Evolutionary conservation across 2,113 vertebrate genomes (phyloP), one percentile per base, ranked within the genome.

Genomic region (Syngnathoides biaculeatus): DNA sequence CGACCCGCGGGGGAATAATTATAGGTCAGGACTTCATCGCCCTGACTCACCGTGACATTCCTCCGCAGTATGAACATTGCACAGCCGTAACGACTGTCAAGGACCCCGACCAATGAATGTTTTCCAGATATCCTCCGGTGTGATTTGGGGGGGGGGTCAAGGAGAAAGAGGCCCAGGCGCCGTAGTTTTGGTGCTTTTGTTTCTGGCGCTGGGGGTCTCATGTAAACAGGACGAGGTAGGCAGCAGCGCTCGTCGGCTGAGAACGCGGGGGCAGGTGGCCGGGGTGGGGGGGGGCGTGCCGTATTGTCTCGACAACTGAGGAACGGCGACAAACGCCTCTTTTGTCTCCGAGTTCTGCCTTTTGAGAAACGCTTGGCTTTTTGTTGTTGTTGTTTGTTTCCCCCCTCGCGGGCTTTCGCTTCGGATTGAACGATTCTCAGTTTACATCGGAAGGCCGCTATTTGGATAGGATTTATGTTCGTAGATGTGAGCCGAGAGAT

Each of bases 21-120:
- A 92, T 92, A 92, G 90, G 90, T 91, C 90, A 90, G 85, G 72
- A 76, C 85, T 87, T 81, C 85, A 86, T 89, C 86, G 83, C 76
- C 77, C 64, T 83, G 81, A 82, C 83, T 90, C 84, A 84, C 79
- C 77, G 72, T 73, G 84, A 75, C 88, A 91, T 91, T 91, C 89
- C 84, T 85, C 81, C 68, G 72, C 82, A 71, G 79, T 65, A 74
- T 71, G 71, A 89, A 88, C 86, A 84, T 74, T 83, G 82, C 67
- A 79, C 84, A 85, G 86, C 24, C 69, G 83, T 71, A 57, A 79
- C 67, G 77, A 82, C 79, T 78, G 84, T 89, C 88, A 88, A 86
- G 86, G 82, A 88, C 88, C 87, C 65, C 24, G 20, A 47, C 61
- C 73, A 64, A 69, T 70, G 79, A 83, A 87, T 71, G 86, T 68